These are phyloP conservation scores for Rotaria magnacalcarata DNA, from an alignment of 2,888 invertebrate species.

Conservation along the genomic window DNA sequence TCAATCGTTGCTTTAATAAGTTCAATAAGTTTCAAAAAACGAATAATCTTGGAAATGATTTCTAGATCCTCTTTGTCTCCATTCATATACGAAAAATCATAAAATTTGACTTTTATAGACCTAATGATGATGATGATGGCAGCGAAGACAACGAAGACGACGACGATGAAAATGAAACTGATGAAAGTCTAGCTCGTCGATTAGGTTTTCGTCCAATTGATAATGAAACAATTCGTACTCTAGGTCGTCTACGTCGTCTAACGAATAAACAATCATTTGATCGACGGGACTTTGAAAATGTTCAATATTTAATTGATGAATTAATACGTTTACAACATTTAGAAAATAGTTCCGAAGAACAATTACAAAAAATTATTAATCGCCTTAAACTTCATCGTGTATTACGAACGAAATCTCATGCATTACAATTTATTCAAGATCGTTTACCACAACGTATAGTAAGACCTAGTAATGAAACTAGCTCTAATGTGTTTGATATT, in stretches of 20 bases:
- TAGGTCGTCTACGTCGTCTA: neutral
- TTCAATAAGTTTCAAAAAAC: no score
- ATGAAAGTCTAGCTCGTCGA: neutral
- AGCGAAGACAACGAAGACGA: neutral
- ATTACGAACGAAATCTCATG: neutral
- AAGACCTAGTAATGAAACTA: neutral
- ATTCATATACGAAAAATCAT: no score
- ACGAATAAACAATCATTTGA: constrained; percentile 14
- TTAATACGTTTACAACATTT: constrained; percentile 13
- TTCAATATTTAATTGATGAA: neutral
- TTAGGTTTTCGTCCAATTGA: neutral
- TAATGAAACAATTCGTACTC: neutral
- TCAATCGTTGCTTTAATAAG: no score
- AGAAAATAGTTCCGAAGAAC: constrained; percentile 4
- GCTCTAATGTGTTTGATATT: neutral
- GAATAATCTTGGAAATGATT: no score
- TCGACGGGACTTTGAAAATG: constrained; percentile 18
- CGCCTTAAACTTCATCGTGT: neutral
- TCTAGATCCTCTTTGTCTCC: no score
- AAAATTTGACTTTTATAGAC: neutral
- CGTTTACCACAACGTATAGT: neutral
- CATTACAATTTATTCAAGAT: neutral
- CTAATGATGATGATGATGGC: neutral
- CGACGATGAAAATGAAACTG: neutral
- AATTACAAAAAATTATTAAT: neutral